These are phyloP conservation scores for Hemiprocne comata DNA, from an alignment of 2,113 vertebrate genomes.

Conservation along the genomic window DNA sequence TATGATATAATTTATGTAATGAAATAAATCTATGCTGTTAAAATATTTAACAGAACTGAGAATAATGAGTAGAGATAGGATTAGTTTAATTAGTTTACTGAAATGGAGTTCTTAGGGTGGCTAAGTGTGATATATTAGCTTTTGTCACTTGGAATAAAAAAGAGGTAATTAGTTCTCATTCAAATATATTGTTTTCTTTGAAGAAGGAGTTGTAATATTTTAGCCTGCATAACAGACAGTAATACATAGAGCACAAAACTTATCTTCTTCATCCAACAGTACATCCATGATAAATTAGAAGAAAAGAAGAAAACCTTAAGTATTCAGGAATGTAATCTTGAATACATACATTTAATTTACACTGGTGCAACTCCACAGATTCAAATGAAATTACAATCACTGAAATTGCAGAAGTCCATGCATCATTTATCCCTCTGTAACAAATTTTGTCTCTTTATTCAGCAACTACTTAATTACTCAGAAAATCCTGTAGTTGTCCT, in stretches of 20 bases:
- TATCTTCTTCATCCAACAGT: slow-evolving; percentile 20
- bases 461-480: not conserved
- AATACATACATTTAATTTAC: not conserved
- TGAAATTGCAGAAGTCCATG: not conserved
- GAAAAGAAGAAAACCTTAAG: not conserved
- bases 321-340: not conserved
- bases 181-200: slow-evolving; percentile 78
- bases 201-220: slow-evolving; percentile 75
- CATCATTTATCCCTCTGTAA: not conserved
- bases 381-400: not conserved
- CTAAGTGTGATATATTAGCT: slow-evolving; percentile 83
- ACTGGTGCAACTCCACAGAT: not conserved
- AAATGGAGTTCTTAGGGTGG: slow-evolving; percentile 77
- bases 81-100: slow-evolving; percentile 87
- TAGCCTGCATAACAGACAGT: slow-evolving; percentile 52
- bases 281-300: slow-evolving; percentile 1
- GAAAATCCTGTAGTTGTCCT: not conserved
- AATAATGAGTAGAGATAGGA: slow-evolving; percentile 82
- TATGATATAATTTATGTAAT: slow-evolving; percentile 82
- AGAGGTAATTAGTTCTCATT: slow-evolving; percentile 79
- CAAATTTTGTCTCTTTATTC: not conserved
- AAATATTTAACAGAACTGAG: slow-evolving; percentile 82
- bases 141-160: slow-evolving; percentile 84
- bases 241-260: slow-evolving; percentile 38
- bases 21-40: slow-evolving; percentile 80